Evolutionary conservation across 23 tunicate species (phyloP).

Genomic region (Clavelina lepadiformis): DNA sequence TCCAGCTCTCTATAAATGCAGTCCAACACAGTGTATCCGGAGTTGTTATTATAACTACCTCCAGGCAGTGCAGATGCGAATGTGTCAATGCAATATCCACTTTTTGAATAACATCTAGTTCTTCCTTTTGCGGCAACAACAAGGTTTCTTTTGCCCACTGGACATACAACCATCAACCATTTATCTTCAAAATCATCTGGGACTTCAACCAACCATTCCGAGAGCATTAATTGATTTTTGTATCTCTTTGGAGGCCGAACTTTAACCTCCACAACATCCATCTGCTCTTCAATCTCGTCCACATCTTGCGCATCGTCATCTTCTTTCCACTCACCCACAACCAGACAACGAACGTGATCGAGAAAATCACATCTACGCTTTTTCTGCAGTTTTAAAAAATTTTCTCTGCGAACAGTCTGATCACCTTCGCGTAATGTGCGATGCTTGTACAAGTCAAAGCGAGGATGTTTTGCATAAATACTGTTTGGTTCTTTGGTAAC

Average conservation of each 20-base stretch:
- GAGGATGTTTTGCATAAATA: constrained; percentile 64
- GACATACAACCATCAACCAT: constrained; percentile 79
- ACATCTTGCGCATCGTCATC: constrained; percentile 23
- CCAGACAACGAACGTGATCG: constrained; percentile 58
- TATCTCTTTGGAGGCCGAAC: constrained; percentile 48
- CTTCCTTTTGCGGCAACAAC: constrained; percentile 69
- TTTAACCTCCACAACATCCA: constrained; percentile 36
- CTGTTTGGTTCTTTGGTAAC: constrained; percentile 54
- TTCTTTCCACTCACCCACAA: constrained; percentile 48
- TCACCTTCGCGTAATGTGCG: constrained; percentile 22
- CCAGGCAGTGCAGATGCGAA: constrained; percentile 73
- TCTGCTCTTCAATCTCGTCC: constrained; percentile 13
- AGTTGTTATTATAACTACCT: constrained; percentile 31
- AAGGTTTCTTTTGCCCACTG: constrained; percentile 65
- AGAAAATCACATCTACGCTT: constrained; percentile 58
- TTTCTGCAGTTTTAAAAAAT: constrained; percentile 48
- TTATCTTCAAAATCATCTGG: constrained; percentile 74
- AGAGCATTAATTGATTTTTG: constrained; percentile 82
- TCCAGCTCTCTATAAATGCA: constrained; percentile 52
- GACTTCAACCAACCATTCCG: constrained; percentile 93
- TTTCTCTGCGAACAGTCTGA: constrained; percentile 53
- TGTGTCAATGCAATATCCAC: constrained; percentile 66
- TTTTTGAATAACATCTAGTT: constrained; percentile 66
- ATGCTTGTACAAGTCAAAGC: constrained; percentile 53
- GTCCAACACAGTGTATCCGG: constrained; percentile 78